Conservation (phyloP, 2,888 invertebrate genomes). For the Eupeodes latifasciatus region DNA sequence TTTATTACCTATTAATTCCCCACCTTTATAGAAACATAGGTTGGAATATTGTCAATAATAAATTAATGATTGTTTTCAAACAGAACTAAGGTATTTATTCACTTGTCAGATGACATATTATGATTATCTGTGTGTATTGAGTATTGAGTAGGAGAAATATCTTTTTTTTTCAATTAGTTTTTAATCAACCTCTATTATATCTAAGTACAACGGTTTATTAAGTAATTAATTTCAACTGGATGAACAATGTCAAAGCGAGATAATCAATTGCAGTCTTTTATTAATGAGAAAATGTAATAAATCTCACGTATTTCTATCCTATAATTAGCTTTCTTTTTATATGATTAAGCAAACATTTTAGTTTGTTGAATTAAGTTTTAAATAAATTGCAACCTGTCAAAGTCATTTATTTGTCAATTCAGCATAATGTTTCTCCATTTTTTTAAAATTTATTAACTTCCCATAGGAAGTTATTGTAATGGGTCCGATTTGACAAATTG, state of each 20-base stretch:
- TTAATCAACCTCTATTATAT: background rate
- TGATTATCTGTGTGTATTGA: background rate
- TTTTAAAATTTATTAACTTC: no score
- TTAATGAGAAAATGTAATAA: background rate
- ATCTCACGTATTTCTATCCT: background rate
- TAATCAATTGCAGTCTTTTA: background rate
- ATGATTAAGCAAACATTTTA: no score
- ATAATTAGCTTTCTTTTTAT: no score
- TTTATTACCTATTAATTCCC: background rate
- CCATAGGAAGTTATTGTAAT: no score
- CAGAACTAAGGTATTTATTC: background rate
- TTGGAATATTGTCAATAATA: background rate
- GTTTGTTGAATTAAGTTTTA: no score
- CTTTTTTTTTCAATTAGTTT: conserved; percentile 1
- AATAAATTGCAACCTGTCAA: no score
- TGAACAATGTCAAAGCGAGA: background rate
- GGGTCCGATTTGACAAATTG: no score
- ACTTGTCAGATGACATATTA: background rate
- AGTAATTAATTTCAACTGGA: background rate
- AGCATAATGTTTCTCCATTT: no score
- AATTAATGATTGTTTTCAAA: background rate
- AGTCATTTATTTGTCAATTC: no score
- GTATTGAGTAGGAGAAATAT: background rate
- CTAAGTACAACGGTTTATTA: background rate
- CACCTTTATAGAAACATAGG: background rate